Base-by-base conservation (phyloP, 1,140 invertebrate genomes). In the Microplitis demolitor region DNA sequence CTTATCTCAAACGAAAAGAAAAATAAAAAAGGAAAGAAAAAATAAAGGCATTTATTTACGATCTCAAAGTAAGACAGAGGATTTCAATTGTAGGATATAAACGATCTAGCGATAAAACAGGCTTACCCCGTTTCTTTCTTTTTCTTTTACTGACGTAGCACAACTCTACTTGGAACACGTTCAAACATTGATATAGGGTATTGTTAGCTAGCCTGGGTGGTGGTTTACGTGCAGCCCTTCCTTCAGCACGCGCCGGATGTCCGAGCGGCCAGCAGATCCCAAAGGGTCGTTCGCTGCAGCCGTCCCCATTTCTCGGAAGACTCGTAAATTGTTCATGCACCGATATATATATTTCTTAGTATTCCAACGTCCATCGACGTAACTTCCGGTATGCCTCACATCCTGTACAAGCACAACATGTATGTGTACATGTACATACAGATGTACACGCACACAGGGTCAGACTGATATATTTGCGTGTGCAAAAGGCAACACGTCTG, bases 101-200 rank as follows among this genome's bases (percentile, higher is more conserved):
- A 66, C 53, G 60, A 66, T 39, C 37, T 33, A 37, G 34, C 62
- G 34, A 70, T 66, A 72, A 72, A 72, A 14, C 33, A 72, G 53
- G 54, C 63, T 66, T 51, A 37, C 11, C 50, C 60, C 14, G 14
- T 61, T 64, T 58, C 50, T 69, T 61, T 39, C 56, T 58, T 33
- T 64, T 50, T 14, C 5, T 11, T 37, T 45, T 70, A 34, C 72
- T 51, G 74, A 76, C 69, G 74, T 71, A 68, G 71, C 80, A 83
- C 82, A 82, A 78, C 74, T 78, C 73, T 72, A 79, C 77, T 85
- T 84, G 83, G 82, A 84, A 81, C 80, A 73, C 73, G 77, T 85
- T 85, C 83, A 84, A 84, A 80, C 72, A 74, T 74, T 81, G 81
- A 84, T 80, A 78, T 77, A 83, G 70, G 54, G 77, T 78, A 74